A percentile compares a stretch with the other conserved stretches of the same genome.
Conservation (phyloP, 2,888 invertebrate genomes). For the Coecobrya sp. region DNA sequence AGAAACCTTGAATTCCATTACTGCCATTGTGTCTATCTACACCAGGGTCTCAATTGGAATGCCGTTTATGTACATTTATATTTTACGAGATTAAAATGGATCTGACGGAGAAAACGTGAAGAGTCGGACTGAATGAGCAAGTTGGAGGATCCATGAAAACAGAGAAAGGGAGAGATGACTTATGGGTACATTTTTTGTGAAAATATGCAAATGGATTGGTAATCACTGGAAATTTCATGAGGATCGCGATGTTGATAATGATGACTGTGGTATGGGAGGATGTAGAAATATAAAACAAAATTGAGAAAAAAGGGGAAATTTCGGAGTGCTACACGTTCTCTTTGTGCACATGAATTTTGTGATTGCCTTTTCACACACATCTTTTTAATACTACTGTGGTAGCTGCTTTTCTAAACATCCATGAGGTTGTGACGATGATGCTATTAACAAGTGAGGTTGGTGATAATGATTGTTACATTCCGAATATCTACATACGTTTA, state of each 20-base stretch:
- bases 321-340: neutral
- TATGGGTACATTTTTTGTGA: slow-evolving; percentile 24
- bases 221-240: slow-evolving; percentile 3
- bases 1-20: neutral
- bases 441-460: neutral
- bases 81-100: slow-evolving; percentile 32
- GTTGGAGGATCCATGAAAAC: neutral
- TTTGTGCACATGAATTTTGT: neutral
- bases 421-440: neutral
- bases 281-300: slow-evolving; percentile 2
- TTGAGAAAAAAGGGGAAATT: neutral
- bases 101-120: neutral
- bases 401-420: neutral
- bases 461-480: slow-evolving; percentile 2
- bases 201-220: slow-evolving; percentile 46
- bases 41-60: slow-evolving; percentile 25
- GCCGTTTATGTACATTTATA: slow-evolving; percentile 24
- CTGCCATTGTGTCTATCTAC: neutral
- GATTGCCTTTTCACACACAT: neutral
- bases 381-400: neutral
- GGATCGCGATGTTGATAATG: neutral
- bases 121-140: neutral
- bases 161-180: slow-evolving; percentile 1
- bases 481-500: neutral
- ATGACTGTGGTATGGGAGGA: neutral